These are phyloP conservation scores for Coracopsis vasa DNA, from an alignment of 2,113 vertebrate species.

Conservation along the genomic window DNA sequence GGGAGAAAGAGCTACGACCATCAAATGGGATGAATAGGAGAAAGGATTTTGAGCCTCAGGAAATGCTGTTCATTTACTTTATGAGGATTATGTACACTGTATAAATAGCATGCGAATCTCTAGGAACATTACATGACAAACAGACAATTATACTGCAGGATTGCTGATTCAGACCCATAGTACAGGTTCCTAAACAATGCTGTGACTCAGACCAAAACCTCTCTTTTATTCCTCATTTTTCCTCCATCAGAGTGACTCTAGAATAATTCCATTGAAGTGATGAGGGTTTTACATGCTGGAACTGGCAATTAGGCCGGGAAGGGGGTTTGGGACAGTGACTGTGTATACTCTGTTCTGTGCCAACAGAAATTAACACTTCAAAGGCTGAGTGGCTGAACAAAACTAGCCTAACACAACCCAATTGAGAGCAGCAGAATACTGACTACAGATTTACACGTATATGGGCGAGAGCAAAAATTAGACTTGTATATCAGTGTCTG, in stretches of 20 bases:
- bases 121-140: constrained; percentile 26
- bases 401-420: neutral
- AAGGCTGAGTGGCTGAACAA: neutral
- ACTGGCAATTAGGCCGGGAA: neutral
- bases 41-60: constrained; percentile 41
- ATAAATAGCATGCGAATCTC: constrained; percentile 36
- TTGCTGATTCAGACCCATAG: neutral
- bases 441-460: neutral
- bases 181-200: neutral
- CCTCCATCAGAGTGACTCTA: neutral
- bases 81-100: neutral
- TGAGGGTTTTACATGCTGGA: neutral
- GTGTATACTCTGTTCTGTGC: neutral
- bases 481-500: neutral
- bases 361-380: constrained; percentile 36
- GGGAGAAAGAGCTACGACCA: constrained; percentile 54
- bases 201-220: neutral
- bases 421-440: neutral
- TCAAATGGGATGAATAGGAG: constrained; percentile 36
- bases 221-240: constrained; percentile 24
- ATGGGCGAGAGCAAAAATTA: neutral
- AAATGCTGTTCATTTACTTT: constrained; percentile 51
- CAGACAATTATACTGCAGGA: neutral
- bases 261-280: neutral
- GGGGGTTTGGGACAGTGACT: constrained; percentile 23